A percentile compares a stretch with the other conserved stretches of the same genome.
phyloP scores from a whole-genome alignment of 2,113 vertebrate genomes.

The Azemiops feae region DNA sequence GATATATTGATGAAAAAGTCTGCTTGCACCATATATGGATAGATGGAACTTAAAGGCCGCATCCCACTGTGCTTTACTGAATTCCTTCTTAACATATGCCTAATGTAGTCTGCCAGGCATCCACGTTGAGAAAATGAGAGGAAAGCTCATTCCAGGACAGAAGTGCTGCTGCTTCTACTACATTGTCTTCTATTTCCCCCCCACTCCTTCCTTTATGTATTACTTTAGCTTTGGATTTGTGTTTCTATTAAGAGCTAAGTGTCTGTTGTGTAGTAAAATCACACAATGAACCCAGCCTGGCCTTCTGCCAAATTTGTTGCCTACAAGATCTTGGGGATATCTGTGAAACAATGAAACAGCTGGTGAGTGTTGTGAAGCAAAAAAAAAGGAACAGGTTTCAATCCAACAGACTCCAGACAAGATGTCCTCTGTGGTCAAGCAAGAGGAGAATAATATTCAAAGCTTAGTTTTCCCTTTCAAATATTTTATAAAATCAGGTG shows the following conservation, averaged over 20 bases:
- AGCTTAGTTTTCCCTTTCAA: background rate
- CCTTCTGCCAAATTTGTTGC: background rate
- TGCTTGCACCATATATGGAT: constrained; percentile 4
- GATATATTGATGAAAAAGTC: background rate
- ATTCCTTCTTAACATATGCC: background rate
- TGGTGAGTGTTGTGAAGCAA: no score
- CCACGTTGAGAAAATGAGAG: background rate
- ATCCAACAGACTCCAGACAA: background rate
- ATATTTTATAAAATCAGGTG: background rate
- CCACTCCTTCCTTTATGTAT: no score
- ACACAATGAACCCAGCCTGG: background rate
- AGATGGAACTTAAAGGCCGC: background rate
- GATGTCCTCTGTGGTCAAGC: background rate
- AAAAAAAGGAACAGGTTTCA: background rate
- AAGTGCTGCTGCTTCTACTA: background rate
- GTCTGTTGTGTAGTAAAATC: no score
- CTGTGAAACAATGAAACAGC: background rate
- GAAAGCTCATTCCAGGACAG: background rate
- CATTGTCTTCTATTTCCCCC: background rate
- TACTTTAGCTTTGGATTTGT: background rate
- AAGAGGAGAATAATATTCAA: background rate
- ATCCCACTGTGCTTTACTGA: background rate
- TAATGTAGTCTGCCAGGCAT: background rate
- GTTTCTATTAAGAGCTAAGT: background rate
- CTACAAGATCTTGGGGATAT: background rate